Base-by-base conservation (phyloP, 2,888 invertebrate species). In the Lutraria lutraria region DNA sequence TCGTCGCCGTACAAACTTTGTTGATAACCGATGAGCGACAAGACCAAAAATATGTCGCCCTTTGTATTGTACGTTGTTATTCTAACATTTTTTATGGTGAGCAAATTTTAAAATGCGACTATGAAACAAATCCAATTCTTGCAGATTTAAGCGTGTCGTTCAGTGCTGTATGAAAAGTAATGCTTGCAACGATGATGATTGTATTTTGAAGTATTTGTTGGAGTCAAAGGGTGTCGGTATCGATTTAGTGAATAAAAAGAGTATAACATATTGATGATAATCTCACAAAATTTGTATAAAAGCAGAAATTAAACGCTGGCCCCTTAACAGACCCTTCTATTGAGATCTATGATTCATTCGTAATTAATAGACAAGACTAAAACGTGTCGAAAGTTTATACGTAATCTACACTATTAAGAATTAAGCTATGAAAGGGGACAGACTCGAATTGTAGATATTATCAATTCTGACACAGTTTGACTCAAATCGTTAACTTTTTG, bases 301-400 rank as follows among this genome's bases (percentile, higher is more conserved):
- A 88, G 82, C 56, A 52, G 29, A 85, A 88, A 88, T 88, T 88
- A 88, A 88, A 76, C 72, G 21, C 34, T 56, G 81, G 72, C 81
- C 43, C n/a, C 53, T 13, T 31, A 76, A 76, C 34, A 34, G 31
- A 76, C 15, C 76, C 13, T 16, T 76, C 15, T 15, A 76, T 76
- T 72, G 34, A 25, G 85, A 85, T 88, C 88, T 85, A 43, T 88
- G 88, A 88, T 88, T 88, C 88, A 88, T 82, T 54, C 31, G 68
- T 88, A 85, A 85, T 88, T 88, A 82, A 88, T 60, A 85, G 88
- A 88, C 85, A 53, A 21, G 81, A 82, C 53, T n/a, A 34, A 60
- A 68, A 85, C 81, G 85, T 79, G 88, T 82, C 52, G 82, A 88
- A 85, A 88, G 88, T 88, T 81, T 85, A 88, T 85, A 76, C 52